Base-by-base conservation (phyloP, 1,140 invertebrate species). In the Sesamia nonagrioides region DNA sequence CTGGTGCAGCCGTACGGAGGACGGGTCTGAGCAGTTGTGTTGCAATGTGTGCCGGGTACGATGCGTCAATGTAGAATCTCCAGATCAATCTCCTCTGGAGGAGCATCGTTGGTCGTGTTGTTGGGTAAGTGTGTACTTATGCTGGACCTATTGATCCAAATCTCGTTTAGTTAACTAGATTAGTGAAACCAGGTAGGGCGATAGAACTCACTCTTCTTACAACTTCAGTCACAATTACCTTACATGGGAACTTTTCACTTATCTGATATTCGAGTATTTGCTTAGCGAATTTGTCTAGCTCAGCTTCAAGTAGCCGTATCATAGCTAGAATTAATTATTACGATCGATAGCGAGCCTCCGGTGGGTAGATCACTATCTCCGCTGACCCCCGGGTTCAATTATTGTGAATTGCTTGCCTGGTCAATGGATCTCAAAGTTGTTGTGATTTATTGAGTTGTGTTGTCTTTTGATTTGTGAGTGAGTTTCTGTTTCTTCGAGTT, bases 311-410 rank as follows among this genome's bases (percentile, higher is more conserved):
- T 88, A 87, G 85, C 85, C 37, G 73, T 66, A 79, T 81, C 80
- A 78, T 84, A 79, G 82, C 71, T 77, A 71, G 82, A 87, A 89
- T 91, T 90, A 89, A 91, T 90, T 88, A 88, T 83, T 81, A 74
- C 72, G 63, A 66, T 63, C 56, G 88, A 90, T 90, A 89, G 63
- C 27, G 81, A 77, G 60, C 84, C 83, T 80, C 85, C 78, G 81
- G 83, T 76, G 76, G 85, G 76, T 82, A 69, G 84, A 88, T 88
- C 77, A 52, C 58, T 84, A 88, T 87, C 83, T 68, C 8, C 8
- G 40, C 50, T 89, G 89, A 91, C 89, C 89, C 56, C 80, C 33
- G 17, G 54, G 87, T 86, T 89, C 86, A 85, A 84, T 87, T 82
- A 87, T 87, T 88, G 78, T 82, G 87, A 84, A 83, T 82, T 71